Evolutionary conservation across 2,113 vertebrate genomes (phyloP).

Genomic region (Cyanoramphus novaezelandiae): DNA sequence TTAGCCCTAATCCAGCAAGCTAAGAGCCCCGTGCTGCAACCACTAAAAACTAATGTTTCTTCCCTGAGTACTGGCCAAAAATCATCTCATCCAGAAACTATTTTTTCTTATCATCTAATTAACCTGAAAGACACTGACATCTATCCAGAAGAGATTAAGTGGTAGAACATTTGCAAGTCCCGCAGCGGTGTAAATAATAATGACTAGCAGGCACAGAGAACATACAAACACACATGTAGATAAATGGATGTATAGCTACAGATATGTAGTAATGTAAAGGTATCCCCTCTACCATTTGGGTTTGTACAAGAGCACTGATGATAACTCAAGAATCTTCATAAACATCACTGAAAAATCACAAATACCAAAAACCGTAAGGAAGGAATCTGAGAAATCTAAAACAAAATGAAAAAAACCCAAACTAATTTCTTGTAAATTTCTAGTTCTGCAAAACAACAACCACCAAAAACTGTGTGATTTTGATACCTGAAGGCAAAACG

Average conservation of each 20-base stretch:
- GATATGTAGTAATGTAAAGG: accelerated
- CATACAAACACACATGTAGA: background rate
- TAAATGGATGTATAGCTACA: background rate
- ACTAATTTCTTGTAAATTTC: background rate
- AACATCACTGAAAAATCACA: accelerated
- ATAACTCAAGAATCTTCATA: background rate
- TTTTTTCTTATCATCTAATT: background rate
- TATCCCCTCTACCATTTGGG: background rate
- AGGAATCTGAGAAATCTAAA: background rate
- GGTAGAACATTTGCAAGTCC: background rate
- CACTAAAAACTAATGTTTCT: background rate
- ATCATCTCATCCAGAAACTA: background rate
- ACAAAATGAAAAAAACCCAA: background rate
- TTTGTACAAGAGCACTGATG: background rate
- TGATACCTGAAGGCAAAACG: background rate
- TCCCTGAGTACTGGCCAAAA: background rate
- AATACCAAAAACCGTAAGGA: accelerated
- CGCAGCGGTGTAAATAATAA: background rate
- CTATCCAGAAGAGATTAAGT: background rate
- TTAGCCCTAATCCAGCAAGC: background rate
- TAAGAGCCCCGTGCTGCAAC: background rate
- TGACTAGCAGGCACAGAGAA: background rate
- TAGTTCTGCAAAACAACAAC: background rate
- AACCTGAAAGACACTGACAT: background rate
- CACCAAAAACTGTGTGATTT: background rate